These are phyloP conservation scores for Parnassius apollo DNA, from an alignment of 2,888 invertebrate genomes.

Conservation along the genomic window DNA sequence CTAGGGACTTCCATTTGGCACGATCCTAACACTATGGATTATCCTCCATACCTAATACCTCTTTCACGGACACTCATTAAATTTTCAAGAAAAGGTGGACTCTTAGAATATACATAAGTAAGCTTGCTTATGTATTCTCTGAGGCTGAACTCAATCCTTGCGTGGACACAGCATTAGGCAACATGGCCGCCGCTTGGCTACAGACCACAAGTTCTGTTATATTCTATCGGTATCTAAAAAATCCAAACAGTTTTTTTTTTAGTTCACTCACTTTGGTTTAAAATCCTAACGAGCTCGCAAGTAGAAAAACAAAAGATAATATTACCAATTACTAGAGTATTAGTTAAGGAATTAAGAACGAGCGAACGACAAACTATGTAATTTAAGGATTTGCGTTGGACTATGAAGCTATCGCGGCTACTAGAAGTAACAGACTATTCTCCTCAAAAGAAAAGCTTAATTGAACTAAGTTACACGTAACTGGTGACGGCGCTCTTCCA, in stretches of 20 bases:
- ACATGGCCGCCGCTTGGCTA: no score
- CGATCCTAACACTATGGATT: no score
- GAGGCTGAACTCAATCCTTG: no score
- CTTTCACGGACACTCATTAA: no score
- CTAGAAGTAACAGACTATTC: background rate
- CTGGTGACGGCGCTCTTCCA: conserved; percentile 34
- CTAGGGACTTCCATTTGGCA: no score
- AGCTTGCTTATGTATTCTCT: no score
- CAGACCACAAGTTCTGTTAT: no score
- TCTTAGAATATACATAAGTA: no score
- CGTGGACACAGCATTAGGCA: no score
- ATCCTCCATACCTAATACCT: no score
- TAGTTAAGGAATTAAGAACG: background rate
- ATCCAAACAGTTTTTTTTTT: background rate
- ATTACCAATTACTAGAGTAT: background rate
- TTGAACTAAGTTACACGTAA: conserved; percentile 21
- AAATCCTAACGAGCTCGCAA: background rate
- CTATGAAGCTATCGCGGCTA: background rate
- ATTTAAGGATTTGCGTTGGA: background rate
- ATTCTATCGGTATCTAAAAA: no score
- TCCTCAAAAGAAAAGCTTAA: conserved; percentile 26
- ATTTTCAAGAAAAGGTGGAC: no score
- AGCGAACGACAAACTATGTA: background rate
- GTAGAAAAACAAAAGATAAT: background rate
- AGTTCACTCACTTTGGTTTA: background rate